Conservation (phyloP, 2,888 invertebrate genomes). For the Pheosia tremula region DNA sequence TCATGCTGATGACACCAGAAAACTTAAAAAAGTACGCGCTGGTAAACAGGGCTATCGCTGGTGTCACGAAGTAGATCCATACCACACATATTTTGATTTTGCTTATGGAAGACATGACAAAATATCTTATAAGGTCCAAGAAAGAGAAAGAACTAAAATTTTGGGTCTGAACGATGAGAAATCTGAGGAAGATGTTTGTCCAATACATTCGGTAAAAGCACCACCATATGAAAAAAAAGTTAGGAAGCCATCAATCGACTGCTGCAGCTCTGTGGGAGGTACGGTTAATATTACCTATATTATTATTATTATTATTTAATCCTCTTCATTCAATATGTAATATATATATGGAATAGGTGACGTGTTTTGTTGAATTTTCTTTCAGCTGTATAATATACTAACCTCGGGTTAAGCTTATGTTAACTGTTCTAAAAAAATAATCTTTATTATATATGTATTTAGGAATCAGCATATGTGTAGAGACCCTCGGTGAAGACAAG, state of each 20-base stretch:
- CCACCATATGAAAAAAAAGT: slow-evolving; percentile 62
- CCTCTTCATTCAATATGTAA: too few relatives aligned
- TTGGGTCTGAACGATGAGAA: slow-evolving; percentile 56
- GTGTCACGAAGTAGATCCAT: slow-evolving; percentile 73
- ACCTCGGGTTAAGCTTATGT: too few relatives aligned
- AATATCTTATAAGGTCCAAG: slow-evolving; percentile 51
- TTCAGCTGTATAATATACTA: too few relatives aligned
- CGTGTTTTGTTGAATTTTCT: too few relatives aligned
- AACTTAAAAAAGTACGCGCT: slow-evolving; percentile 61
- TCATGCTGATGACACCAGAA: slow-evolving; percentile 43
- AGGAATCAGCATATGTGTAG: slow-evolving; percentile 76
- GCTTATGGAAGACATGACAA: slow-evolving; percentile 67
- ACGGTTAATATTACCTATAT: slow-evolving; percentile 6
- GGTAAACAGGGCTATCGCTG: slow-evolving; percentile 73
- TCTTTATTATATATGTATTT: slow-evolving; percentile 9
- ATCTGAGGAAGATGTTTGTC: slow-evolving; percentile 39
- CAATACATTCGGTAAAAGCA: slow-evolving; percentile 48
- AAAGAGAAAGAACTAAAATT: slow-evolving; percentile 58
- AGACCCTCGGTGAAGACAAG: slow-evolving; percentile 72
- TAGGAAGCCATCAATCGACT: slow-evolving; percentile 70
- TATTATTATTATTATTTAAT: too few relatives aligned
- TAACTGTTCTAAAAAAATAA: background rate
- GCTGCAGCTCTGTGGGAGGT: slow-evolving; percentile 80
- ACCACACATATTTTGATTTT: slow-evolving; percentile 73
- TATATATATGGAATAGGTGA: too few relatives aligned